A percentile compares a stretch with the other conserved stretches of the same genome.
phyloP scores from a whole-genome alignment of 2,888 invertebrate species.

The Pandemis cinnamomeana region DNA sequence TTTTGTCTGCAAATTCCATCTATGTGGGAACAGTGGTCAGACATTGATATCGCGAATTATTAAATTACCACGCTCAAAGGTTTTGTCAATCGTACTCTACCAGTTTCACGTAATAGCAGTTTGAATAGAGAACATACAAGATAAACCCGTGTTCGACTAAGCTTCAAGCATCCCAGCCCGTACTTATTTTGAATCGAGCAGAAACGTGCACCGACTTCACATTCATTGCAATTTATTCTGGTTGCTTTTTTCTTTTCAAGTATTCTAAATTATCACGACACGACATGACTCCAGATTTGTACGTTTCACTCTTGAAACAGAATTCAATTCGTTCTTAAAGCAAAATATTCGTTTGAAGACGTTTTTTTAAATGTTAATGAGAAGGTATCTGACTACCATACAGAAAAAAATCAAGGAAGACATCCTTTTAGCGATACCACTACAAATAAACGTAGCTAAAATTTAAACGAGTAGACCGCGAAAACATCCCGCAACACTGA shows the following conservation, averaged over 20 bases:
- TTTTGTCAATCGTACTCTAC: constrained; percentile 42
- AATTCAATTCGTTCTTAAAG: background rate
- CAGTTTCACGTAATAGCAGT: constrained; percentile 10
- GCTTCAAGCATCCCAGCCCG: constrained; percentile 12
- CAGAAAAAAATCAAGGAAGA: background rate
- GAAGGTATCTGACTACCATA: background rate
- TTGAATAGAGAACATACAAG: constrained; percentile 21
- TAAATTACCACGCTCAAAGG: constrained; percentile 41
- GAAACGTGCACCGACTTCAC: constrained; percentile 30
- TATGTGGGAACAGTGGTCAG: constrained; percentile 55
- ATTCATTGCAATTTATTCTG: constrained; percentile 22
- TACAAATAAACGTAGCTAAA: background rate
- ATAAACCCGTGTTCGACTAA: constrained; percentile 22
- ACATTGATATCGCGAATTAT: constrained; percentile 47
- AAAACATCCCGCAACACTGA: background rate
- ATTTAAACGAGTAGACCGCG: background rate
- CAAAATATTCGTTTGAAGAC: background rate
- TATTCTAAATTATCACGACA: constrained; percentile 15
- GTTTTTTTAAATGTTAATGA: background rate
- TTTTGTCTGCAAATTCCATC: constrained; percentile 68
- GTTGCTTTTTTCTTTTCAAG: constrained; percentile 23
- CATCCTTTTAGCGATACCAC: background rate
- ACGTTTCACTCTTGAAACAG: background rate
- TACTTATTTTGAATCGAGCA: constrained; percentile 27
- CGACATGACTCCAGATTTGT: background rate